Evolutionary conservation across 2,797 vertebrate genomes (phyloP).

Genomic region (Syncerus caffer): DNA sequence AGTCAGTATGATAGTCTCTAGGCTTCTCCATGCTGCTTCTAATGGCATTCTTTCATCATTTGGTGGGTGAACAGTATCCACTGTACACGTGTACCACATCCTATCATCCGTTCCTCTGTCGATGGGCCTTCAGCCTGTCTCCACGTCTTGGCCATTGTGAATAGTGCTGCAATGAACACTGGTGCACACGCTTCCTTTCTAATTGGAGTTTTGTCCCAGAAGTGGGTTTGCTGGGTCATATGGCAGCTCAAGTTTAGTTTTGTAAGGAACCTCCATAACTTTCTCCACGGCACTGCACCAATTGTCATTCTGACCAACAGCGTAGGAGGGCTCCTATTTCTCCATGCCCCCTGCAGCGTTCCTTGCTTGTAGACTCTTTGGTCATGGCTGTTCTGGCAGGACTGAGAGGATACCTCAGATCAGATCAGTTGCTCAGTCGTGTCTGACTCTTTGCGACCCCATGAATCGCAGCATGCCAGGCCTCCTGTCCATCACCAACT

Average conservation of each 20-base stretch:
- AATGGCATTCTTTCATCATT: not conserved
- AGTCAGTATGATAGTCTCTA: not conserved
- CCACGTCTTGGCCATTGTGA: not conserved
- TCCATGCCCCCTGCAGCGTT: rapidly evolving
- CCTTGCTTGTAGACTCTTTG: not conserved
- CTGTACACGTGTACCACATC: not conserved
- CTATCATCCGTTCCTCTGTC: rapidly evolving
- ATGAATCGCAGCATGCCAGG: no score
- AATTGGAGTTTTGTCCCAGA: not conserved
- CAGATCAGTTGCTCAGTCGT: no score
- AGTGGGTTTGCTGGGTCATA: not conserved
- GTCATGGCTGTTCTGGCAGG: not conserved
- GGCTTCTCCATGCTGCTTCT: not conserved
- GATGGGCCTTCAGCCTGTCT: not conserved
- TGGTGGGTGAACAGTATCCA: not conserved
- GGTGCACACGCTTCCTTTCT: not conserved
- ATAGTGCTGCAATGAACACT: not conserved
- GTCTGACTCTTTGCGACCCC: no score
- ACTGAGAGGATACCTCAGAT: not conserved
- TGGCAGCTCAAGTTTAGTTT: not conserved
- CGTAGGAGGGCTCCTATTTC: not conserved
- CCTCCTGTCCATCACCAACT: no score
- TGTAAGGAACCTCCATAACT: not conserved
- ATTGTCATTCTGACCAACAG: rapidly evolving
- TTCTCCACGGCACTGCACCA: not conserved